phyloP scores from a whole-genome alignment of 1,140 invertebrate genomes.

The Megathymus violae region DNA sequence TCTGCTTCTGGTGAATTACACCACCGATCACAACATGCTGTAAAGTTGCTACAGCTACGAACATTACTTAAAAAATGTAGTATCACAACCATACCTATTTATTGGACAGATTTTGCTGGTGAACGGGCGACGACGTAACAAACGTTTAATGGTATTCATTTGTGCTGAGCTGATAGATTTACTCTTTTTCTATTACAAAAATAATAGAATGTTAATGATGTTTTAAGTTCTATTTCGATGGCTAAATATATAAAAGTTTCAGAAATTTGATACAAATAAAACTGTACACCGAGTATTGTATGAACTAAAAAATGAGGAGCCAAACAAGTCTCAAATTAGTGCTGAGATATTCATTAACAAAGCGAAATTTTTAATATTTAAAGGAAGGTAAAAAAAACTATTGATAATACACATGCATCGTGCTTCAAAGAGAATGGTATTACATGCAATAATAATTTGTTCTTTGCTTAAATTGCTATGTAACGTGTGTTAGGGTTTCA shows the following conservation, averaged over 20 bases:
- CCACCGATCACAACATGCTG: background rate
- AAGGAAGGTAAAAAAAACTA: background rate
- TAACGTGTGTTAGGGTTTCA: slow-evolving; percentile 32
- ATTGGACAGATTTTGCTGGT: background rate
- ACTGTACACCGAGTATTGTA: background rate
- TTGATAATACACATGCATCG: slow-evolving; percentile 53
- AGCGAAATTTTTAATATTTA: background rate
- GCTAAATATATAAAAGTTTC: background rate
- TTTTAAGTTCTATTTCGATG: background rate
- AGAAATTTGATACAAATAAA: background rate
- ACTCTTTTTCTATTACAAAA: no score
- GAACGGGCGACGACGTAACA: no score
- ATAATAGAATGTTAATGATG: no score
- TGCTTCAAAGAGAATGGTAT: slow-evolving; percentile 36
- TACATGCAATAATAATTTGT: background rate
- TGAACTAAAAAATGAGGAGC: background rate
- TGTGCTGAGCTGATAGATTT: no score
- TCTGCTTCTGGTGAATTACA: slow-evolving; percentile 61
- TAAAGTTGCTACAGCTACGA: background rate
- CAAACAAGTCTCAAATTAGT: background rate
- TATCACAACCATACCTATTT: background rate
- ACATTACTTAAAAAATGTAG: background rate
- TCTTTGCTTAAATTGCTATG: slow-evolving; percentile 20
- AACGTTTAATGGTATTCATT: no score
- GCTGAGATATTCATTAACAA: background rate